Base-by-base conservation (phyloP, 2,888 invertebrate species). In the Volucella inanis region DNA sequence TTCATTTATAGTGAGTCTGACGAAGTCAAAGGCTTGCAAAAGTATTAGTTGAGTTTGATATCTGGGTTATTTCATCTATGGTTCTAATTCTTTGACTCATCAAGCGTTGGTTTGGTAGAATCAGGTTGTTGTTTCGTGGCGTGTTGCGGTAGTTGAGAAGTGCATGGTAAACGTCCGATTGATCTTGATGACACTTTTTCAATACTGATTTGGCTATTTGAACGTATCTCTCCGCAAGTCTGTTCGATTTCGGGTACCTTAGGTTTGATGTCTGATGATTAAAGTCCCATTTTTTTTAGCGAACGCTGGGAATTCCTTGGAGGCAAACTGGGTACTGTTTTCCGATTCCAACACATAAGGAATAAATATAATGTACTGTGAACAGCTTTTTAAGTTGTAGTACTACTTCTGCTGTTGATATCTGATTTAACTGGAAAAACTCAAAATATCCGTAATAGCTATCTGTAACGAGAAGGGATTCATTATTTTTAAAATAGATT, bases 201-300 rank as follows among this genome's bases (percentile, higher is more conserved):
- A 75, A 50, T 11, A 85, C 3, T n/a, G 54, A 57, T 64, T 81
- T 75, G 22, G 67, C 52, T 31, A 74, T 22, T 38, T 68, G 75
- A 11, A 80, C 74, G 15, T 22, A 74, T 41, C 61, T 57, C 47
- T 80, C 67, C 8, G n/a, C n/a, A n/a, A n/a, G n/a, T n/a, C n/a
- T n/a, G 62, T 80, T 75, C 38, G 75, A 75, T 61, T 80, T 67
- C 8, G 75, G 67, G 43, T 75, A 67, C 12, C 61, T 74, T 31
- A 54, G 74, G 55, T 68, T 81, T 57, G 81, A 74, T 0, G 81
- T 81, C n/a, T 57, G 54, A 80, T 80, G 49, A 62, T 45, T 52
- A 59, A 80, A 67, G 18, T 59, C 72, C 74, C 65, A 80, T 67
- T 50, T 65, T 43, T 31, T 67, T n/a, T n/a, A n/a, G n/a, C n/a